Evolutionary conservation across 1,140 invertebrate species (phyloP).

Genomic region (Euura lappo): DNA sequence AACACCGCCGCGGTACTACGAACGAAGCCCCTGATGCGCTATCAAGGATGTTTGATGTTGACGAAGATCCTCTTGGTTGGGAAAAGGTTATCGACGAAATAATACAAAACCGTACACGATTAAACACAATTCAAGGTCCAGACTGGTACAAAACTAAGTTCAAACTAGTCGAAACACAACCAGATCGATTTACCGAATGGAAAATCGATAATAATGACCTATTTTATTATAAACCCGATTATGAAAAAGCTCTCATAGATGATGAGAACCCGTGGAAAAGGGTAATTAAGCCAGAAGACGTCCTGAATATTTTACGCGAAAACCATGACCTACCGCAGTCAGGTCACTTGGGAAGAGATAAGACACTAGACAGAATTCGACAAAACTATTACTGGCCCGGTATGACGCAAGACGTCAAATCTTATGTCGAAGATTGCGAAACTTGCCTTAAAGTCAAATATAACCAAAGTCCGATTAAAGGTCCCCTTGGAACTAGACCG

Average conservation of each 20-base stretch:
- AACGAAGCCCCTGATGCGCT: constrained; percentile 24
- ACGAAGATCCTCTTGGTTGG: constrained; percentile 13
- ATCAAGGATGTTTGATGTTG: constrained; percentile 21
- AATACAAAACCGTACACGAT: constrained; percentile 10
- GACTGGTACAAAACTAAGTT: constrained; percentile 18
- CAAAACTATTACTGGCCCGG: constrained; percentile 18
- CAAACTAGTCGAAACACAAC: constrained; percentile 8
- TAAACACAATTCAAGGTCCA: constrained; percentile 16
- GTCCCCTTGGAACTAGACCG: constrained; percentile 10
- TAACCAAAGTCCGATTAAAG: constrained; percentile 16
- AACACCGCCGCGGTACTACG: constrained; percentile 17
- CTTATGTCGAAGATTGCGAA: constrained; percentile 17
- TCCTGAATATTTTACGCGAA: constrained; percentile 16
- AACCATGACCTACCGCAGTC: constrained; percentile 18
- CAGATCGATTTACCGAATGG: constrained; percentile 24
- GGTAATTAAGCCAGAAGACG: constrained; percentile 14
- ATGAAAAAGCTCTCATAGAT: neutral
- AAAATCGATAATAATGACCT: constrained; percentile 15
- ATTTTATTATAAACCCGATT: constrained; percentile 19
- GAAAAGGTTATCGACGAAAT: constrained; percentile 20
- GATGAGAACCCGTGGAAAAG: constrained; percentile 26
- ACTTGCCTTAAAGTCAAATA: constrained; percentile 18
- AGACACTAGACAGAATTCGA: constrained; percentile 16
- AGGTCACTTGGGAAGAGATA: constrained; percentile 22
- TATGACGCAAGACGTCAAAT: constrained; percentile 6